Percentiles rank a stretch among this genome's conserved stretches.
Evolutionary conservation across 2,113 vertebrate species (phyloP).

Genomic region (Phasianus colchicus): DNA sequence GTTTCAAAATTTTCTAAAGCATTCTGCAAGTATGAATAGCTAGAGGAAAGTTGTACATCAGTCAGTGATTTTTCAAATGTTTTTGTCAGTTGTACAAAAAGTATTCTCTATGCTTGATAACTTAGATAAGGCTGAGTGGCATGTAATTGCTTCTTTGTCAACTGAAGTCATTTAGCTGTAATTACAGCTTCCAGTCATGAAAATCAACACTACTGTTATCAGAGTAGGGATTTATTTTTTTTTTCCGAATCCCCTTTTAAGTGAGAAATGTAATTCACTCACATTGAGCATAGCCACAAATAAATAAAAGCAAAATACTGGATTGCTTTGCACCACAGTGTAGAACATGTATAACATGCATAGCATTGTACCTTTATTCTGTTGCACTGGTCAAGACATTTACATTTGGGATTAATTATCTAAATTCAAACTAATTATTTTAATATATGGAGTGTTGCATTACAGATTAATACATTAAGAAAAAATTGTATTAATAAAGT

Average conservation of each 20-base stretch:
- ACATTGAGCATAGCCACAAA: not conserved
- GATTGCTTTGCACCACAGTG: not conserved
- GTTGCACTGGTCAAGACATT: not conserved
- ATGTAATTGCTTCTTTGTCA: constrained; percentile 38
- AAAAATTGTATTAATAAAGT: not conserved
- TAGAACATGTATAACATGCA: not conserved
- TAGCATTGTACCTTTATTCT: not conserved
- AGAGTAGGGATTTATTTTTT: not conserved
- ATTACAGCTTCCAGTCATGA: not conserved
- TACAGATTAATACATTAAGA: not conserved
- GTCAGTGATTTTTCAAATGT: not conserved
- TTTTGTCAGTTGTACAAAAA: not conserved
- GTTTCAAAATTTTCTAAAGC: not conserved
- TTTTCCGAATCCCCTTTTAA: not conserved
- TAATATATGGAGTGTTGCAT: not conserved
- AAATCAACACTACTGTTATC: not conserved
- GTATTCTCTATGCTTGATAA: constrained; percentile 27
- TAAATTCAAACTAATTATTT: not conserved
- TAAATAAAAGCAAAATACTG: not conserved
- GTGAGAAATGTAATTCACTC: not conserved
- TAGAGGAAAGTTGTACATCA: not conserved
- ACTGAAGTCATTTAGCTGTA: constrained; percentile 4
- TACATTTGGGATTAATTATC: not conserved
- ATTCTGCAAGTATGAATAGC: not conserved
- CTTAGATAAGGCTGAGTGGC: not conserved